Percentiles rank a stretch among this genome's conserved stretches.
These are phyloP conservation scores for Littorina saxatilis DNA, from an alignment of 1,140 invertebrate species.

Conservation along the genomic window DNA sequence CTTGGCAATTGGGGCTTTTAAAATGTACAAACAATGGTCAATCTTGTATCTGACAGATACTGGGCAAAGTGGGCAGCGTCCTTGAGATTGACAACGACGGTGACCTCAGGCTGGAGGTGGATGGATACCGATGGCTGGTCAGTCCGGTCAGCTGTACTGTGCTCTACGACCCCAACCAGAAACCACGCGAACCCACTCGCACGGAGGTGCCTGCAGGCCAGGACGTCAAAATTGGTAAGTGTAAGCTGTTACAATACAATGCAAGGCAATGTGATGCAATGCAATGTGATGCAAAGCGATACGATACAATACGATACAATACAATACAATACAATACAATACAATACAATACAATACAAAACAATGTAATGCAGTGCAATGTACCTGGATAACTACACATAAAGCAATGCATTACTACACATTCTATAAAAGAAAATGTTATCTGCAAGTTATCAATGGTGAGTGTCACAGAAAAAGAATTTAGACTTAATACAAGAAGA, in stretches of 20 bases:
- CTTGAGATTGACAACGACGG: slow-evolving; percentile 59
- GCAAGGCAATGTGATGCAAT: slow-evolving; percentile 28
- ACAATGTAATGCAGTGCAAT: slow-evolving; percentile 41
- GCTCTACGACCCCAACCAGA: neutral
- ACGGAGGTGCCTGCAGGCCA: no score
- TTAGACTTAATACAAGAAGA: neutral
- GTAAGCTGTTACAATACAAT: no score
- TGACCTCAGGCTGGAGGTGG: slow-evolving; percentile 59
- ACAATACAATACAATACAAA: slow-evolving; percentile 46
- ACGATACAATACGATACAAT: slow-evolving; percentile 38
- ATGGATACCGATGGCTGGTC: slow-evolving; percentile 54
- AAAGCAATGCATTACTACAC: slow-evolving; percentile 30
- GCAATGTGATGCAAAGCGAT: slow-evolving; percentile 32
- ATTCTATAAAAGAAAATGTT: no score
- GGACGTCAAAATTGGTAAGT: no score
- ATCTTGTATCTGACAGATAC: no score
- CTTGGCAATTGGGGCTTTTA: no score
- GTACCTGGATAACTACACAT: slow-evolving; percentile 32
- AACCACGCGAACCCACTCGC: neutral
- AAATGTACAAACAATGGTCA: no score
- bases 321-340: slow-evolving; percentile 43
- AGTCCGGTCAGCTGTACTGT: slow-evolving; percentile 54
- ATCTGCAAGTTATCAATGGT: no score
- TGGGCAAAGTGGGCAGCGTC: slow-evolving; percentile 55
- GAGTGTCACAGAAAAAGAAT: no score